Conservation (phyloP, 2,797 vertebrate species). For the Cyprinodon diabolis region DNA sequence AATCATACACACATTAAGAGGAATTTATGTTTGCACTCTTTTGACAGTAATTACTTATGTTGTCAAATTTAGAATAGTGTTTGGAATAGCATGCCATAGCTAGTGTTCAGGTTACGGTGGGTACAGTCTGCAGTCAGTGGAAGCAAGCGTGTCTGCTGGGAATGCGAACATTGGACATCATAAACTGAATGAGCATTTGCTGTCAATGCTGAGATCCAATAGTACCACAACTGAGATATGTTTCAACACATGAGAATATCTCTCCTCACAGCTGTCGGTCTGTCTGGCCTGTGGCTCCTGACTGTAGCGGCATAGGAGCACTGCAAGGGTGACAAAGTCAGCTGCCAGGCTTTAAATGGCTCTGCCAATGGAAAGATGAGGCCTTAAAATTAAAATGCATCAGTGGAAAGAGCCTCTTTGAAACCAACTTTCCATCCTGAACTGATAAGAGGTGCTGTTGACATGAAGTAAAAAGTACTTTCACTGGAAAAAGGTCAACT, state of each 20-base stretch:
- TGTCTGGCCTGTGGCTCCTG: slow-evolving; percentile 64
- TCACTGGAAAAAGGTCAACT: background rate
- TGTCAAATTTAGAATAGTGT: slow-evolving; percentile 63
- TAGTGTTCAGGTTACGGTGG: slow-evolving; percentile 34
- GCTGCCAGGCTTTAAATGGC: slow-evolving; percentile 66
- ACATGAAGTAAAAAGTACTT: slow-evolving; percentile 6
- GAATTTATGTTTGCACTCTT: slow-evolving; percentile 64
- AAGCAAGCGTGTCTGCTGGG: slow-evolving; percentile 21
- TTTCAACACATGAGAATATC: slow-evolving; percentile 49
- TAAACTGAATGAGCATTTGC: slow-evolving; percentile 38
- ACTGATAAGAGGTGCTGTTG: slow-evolving; percentile 53
- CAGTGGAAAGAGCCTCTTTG: slow-evolving; percentile 60
- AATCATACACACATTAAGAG: slow-evolving; percentile 63
- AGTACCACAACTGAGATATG: slow-evolving; percentile 40
- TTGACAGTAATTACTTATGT: slow-evolving; percentile 61
- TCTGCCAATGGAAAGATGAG: slow-evolving; percentile 69
- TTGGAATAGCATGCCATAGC: slow-evolving; percentile 45
- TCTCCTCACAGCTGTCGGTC: slow-evolving; percentile 68
- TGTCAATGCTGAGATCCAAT: slow-evolving; percentile 37
- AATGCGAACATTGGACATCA: slow-evolving; percentile 32
- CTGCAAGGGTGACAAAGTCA: slow-evolving; percentile 61
- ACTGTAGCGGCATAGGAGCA: slow-evolving; percentile 57
- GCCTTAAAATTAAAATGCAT: slow-evolving; percentile 66
- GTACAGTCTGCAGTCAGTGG: slow-evolving; percentile 30
- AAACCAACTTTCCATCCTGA: slow-evolving; percentile 37